Evolutionary conservation across 35 echinoderm and acorn worm species (phyloP), one percentile per base, ranked within the genome.

Genomic region (Heliocidaris erythrogramma): DNA sequence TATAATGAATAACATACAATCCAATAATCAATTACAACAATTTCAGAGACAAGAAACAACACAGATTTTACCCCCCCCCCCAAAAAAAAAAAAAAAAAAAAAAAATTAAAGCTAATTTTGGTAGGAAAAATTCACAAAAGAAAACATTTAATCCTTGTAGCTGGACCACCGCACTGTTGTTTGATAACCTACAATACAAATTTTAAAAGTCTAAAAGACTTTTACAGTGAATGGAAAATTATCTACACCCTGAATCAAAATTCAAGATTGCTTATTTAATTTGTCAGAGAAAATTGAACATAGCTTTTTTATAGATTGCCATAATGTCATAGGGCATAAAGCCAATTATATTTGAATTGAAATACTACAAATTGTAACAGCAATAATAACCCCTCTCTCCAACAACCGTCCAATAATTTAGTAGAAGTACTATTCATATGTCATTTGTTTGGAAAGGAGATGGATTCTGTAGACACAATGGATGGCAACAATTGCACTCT

Each of bases 401-500:
- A 14, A 56, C 9, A 56, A 56, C 9, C 52, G 10, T 11, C 1
- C 13, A 10, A 56, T 9, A 0, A 11, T 56, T 9, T 56, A 56
- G 2, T 14, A 56, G 52, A 56, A 14, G 0, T 42, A 42, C 35
- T 42, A 1, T 42, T 42, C 35, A n/a, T 42, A 42, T 42, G 35
- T 42, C 35, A 0, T 42, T 42, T 42, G 35, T 42, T 42, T 42
- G 0, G 35, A 42, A 3, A 42, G 35, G 35, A 42, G 35, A 78
- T n/a, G 65, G 65, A 78, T 78, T 27, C 5, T 78, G 7, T 27
- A 78, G n/a, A 78, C 21, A 78, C 65, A 78, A 78, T 27, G 27
- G 65, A 78, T 78, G 65, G 65, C 65, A 78, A 78, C 65, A 78
- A 78, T 78, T 78, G 65, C 65, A 78, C 65, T 78, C 65, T 78